phyloP scores from a whole-genome alignment of 2,888 invertebrate species.

The Drosophila lutescens region DNA sequence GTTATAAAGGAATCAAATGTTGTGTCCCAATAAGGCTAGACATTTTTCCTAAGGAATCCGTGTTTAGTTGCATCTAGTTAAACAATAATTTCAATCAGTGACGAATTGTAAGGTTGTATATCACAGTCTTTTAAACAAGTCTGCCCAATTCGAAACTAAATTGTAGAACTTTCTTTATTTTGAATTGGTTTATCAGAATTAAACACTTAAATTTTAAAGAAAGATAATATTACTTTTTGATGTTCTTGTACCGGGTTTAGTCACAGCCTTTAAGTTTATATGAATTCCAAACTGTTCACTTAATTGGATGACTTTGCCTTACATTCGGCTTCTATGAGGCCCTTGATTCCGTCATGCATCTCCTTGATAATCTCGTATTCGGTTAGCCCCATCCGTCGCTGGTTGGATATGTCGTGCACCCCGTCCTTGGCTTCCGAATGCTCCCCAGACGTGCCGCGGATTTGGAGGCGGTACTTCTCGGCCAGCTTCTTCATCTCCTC shows the following conservation, averaged over 20 bases:
- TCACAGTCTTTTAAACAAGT: no score
- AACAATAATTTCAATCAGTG: no score
- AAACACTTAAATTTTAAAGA: neutral
- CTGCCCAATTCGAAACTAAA: no score
- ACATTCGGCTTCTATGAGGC: constrained; percentile 94
- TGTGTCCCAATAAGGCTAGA: no score
- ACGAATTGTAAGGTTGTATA: no score
- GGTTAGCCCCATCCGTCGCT: constrained; percentile 97
- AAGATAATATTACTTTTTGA: no score
- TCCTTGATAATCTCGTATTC: constrained; percentile 98
- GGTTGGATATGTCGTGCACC: constrained; percentile 98
- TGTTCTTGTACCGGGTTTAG: neutral
- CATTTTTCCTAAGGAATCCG: no score
- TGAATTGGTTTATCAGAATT: neutral
- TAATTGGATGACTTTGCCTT: neutral
- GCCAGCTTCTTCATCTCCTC: constrained; percentile 95
- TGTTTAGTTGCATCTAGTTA: no score
- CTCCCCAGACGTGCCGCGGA: constrained; percentile 96
- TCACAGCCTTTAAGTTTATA: neutral
- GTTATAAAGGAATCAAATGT: no score
- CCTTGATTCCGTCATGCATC: constrained; percentile 94
- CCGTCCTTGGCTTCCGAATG: constrained; percentile 97
- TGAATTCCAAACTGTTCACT: neutral
- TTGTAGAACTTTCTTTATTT: no score
- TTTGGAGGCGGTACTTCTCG: constrained; percentile 93